Percentiles rank a stretch among this genome's conserved stretches.
Conservation (phyloP, 2,888 invertebrate species). For the Bellardia bayeri region DNA sequence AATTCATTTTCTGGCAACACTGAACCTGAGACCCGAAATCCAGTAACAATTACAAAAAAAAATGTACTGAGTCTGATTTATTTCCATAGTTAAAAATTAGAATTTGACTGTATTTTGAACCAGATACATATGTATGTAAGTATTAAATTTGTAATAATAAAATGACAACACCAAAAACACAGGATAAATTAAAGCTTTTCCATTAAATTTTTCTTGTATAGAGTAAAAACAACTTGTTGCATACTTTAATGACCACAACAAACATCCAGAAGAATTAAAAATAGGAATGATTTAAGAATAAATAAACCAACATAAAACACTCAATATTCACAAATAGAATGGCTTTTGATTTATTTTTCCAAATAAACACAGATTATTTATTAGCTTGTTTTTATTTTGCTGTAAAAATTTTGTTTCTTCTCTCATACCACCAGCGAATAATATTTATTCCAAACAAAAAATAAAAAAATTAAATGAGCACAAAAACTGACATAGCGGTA, state of each 20-base stretch:
- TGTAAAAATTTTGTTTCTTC: conserved; percentile 18
- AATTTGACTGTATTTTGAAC: no score
- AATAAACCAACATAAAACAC: background rate
- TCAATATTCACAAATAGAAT: background rate
- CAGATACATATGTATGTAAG: no score
- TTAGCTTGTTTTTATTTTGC: conserved; percentile 29
- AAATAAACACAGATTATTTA: conserved; percentile 11
- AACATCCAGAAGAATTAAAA: background rate
- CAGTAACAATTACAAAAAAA: no score
- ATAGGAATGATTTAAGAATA: conserved; percentile 1
- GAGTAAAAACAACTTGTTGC: conserved; percentile 64
- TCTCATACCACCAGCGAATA: conserved; percentile 54
- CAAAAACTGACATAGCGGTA: conserved; percentile 51
- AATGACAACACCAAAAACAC: no score
- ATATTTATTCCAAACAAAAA: conserved; percentile 12
- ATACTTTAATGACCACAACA: conserved; percentile 32
- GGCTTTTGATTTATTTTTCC: conserved; percentile 27
- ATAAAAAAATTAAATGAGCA: conserved; percentile 19
- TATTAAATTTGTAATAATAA: no score
- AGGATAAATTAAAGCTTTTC: background rate
- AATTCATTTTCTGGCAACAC: no score
- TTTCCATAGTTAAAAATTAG: no score
- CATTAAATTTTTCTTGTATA: no score
- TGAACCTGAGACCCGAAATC: no score
- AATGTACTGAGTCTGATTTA: no score